Base-by-base conservation (phyloP, 2,888 invertebrate species). In the Drosophila subquinaria region DNA sequence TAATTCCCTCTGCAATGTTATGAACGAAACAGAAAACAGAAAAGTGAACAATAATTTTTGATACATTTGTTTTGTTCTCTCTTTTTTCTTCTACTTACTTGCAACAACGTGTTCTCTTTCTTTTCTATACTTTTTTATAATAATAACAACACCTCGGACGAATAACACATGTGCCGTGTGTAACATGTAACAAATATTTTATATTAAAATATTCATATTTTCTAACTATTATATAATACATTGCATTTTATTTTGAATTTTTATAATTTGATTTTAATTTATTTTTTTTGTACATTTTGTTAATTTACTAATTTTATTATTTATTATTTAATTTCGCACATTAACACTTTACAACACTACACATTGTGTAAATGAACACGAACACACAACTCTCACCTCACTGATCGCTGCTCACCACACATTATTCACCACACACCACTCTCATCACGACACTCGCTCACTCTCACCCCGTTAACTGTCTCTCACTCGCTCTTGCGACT, bases 291-390 rank as follows among this genome's bases (percentile, higher is more conserved):
- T 56, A 69, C 13, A 73, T 64, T 61, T 63, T 33, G 20, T 72
- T 56, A n/a, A 62, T 64, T 72, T 40, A 69, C 62, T 87, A 66
- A 87, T 78, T 84, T 73, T 51, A 5, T 48, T 48, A 63, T 77
- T 45, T 78, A 75, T 81, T 83, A 69, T 77, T 59, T 36, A 73
- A 64, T 33, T 55, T 76, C 73, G 87, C 83, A 86, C 76, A 82
- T 81, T 63, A 52, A 42, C 69, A 73, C n/a, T 59, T 66, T 38
- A 38, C 40, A 51, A 68, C 56, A 65, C 55, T 65, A 17, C 36
- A 48, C 20, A 36, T 27, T 36, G 38, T 69, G 45, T 38, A 56
- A 42, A 56, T 61, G 23, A 36, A 33, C 27, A 15, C 53, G 20
- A 6, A 38, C 15, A 50, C 35, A 35, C 48, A 30, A 45, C 45